Percentiles rank a stretch among this genome's conserved stretches.
Conservation (phyloP, 2,888 invertebrate species). For the Andrena trimmerana region DNA sequence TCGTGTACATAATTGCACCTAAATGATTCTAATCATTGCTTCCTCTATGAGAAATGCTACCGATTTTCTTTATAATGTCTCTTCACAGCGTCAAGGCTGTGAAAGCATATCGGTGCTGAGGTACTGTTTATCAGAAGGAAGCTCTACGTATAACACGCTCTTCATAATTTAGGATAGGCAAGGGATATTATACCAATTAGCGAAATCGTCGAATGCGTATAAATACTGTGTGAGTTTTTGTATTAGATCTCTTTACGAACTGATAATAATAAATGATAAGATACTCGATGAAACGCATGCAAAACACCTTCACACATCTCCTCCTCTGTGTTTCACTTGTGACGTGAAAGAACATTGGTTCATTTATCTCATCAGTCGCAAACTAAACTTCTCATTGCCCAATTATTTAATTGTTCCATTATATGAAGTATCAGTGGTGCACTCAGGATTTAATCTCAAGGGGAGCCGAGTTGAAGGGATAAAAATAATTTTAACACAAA, state of each 20-base stretch:
- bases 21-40: constrained; percentile 30
- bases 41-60: constrained; percentile 24
- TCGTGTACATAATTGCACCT: constrained; percentile 60
- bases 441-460: no score
- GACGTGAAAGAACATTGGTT: no score
- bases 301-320: background rate
- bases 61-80: background rate
- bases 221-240: constrained; percentile 54
- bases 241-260: constrained; percentile 58
- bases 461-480: no score
- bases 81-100: background rate
- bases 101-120: background rate
- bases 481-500: no score
- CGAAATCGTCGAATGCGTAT: constrained; percentile 36
- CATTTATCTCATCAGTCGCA: no score
- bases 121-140: constrained; percentile 9
- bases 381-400: no score
- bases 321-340: background rate
- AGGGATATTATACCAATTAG: constrained; percentile 21
- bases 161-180: constrained; percentile 21
- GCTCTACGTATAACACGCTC: constrained; percentile 11
- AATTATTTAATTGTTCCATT: no score
- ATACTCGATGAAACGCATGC: background rate
- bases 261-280: constrained; percentile 62
- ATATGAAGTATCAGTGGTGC: no score